Evolutionary conservation across 2,113 vertebrate genomes (phyloP).

Genomic region (Eupsittula cactorum): DNA sequence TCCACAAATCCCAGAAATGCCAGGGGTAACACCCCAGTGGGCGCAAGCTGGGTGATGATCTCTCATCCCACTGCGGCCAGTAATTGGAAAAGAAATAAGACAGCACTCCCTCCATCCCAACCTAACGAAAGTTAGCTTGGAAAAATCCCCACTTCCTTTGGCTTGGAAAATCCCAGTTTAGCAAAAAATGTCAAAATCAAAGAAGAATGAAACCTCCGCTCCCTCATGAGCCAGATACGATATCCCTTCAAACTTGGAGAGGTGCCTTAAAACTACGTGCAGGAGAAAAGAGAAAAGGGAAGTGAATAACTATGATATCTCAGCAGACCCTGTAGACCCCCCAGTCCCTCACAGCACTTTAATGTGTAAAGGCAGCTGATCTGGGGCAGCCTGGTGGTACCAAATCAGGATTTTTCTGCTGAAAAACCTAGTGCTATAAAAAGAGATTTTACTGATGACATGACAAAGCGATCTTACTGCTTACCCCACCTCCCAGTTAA

Average conservation of each 20-base stretch:
- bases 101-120: neutral
- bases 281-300: neutral
- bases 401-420: neutral
- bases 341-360: neutral
- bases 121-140: neutral
- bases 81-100: neutral
- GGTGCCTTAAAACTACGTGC: neutral
- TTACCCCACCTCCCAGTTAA: neutral
- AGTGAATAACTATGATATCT: neutral
- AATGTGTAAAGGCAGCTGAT: neutral
- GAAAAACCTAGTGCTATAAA: neutral
- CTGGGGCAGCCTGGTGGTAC: neutral
- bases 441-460: neutral
- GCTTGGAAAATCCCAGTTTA: neutral
- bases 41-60: neutral
- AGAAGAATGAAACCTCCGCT: neutral
- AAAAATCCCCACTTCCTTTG: neutral
- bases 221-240: neutral
- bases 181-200: neutral
- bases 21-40: rapidly evolving
- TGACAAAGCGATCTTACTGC: neutral
- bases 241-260: neutral
- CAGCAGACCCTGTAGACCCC: neutral
- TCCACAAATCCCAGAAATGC: neutral
- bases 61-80: neutral